Evolutionary conservation across 2,797 vertebrate species (phyloP).

Genomic region (Melanotaenia boesemani): DNA sequence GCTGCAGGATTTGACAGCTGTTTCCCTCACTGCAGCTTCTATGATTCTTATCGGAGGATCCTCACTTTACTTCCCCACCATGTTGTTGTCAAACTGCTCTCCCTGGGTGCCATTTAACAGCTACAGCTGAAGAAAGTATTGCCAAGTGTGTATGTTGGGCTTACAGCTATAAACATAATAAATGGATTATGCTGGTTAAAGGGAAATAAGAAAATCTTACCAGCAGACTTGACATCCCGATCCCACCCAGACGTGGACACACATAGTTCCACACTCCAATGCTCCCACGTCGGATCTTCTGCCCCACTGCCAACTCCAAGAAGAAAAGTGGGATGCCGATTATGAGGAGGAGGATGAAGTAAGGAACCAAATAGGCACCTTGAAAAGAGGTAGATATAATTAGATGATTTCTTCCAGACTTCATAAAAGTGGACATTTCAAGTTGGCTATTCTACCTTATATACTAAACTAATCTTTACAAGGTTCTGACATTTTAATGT

Average conservation of each 20-base stretch:
- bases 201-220: constrained; percentile 74
- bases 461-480: too few relatives aligned
- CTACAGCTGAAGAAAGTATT: neutral
- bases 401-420: neutral
- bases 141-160: neutral
- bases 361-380: constrained; percentile 95
- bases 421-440: neutral
- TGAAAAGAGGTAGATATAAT: constrained; percentile 25
- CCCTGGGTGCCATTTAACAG: neutral
- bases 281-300: constrained; percentile 94
- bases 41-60: constrained; percentile 7
- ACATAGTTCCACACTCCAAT: constrained; percentile 97
- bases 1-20: constrained; percentile 21
- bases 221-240: constrained; percentile 92
- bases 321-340: constrained; percentile 96
- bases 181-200: neutral
- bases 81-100: constrained; percentile 8
- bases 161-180: neutral
- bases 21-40: neutral
- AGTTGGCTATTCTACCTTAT: too few relatives aligned
- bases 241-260: constrained; percentile 91
- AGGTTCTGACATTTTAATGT: too few relatives aligned
- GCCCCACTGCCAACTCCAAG: constrained; percentile 94
- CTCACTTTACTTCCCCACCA: neutral
- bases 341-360: constrained; percentile 92